phyloP scores from a whole-genome alignment of 2,888 invertebrate genomes.

The Bellardia pandia region DNA sequence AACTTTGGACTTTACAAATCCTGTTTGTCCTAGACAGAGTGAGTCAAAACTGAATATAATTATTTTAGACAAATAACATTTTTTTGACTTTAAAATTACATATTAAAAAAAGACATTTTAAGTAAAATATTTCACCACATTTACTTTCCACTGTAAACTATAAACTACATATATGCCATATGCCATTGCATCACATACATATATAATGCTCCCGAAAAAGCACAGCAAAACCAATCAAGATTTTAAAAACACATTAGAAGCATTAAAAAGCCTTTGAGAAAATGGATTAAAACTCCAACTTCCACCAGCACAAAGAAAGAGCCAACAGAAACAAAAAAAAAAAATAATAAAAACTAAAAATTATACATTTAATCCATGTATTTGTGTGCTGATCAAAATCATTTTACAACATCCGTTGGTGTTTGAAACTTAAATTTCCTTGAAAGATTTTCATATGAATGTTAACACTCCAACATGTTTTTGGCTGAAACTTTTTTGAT shows the following conservation, averaged over 20 bases:
- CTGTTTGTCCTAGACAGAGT: no score
- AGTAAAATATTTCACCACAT: background rate
- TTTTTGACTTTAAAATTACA: no score
- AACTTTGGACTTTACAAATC: background rate
- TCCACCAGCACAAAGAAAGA: background rate
- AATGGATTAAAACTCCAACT: conserved; percentile 56
- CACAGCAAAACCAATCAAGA: conserved; percentile 42
- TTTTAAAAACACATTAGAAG: conserved; percentile 63
- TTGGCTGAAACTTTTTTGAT: conserved; percentile 22
- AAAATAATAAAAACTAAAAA: conserved; percentile 6
- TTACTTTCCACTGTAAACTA: conserved; percentile 15
- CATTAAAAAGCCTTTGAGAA: conserved; percentile 40
- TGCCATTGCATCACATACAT: background rate
- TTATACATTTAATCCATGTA: conserved; percentile 46
- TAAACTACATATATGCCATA: background rate
- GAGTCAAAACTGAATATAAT: no score
- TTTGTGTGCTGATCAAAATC: conserved; percentile 65
- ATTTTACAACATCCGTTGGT: conserved; percentile 70
- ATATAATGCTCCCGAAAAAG: conserved; percentile 43
- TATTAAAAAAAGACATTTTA: no score
- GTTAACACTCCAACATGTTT: conserved; percentile 14
- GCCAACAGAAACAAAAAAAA: background rate
- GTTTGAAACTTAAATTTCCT: conserved; percentile 53
- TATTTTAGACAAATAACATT: no score
- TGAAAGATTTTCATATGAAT: conserved; percentile 59